Percentiles rank a stretch among this genome's conserved stretches.
Conservation (phyloP, 2,797 vertebrate species). For the Poecilia velifera region DNA sequence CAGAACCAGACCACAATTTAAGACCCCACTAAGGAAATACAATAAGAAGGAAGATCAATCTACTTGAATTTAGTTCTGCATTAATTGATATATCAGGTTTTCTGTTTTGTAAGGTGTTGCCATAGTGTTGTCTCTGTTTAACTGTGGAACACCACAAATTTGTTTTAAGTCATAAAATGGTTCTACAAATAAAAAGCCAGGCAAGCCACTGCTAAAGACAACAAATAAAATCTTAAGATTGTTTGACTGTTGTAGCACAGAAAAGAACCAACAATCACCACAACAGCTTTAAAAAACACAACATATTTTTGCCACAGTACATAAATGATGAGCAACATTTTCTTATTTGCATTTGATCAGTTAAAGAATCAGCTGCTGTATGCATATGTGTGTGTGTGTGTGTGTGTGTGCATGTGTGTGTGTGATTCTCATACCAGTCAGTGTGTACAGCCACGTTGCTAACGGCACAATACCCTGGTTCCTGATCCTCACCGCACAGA, state of each 20-base stretch:
- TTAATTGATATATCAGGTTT: too few relatives aligned
- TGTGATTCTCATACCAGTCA: slow-evolving; percentile 86
- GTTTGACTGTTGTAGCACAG: not conserved
- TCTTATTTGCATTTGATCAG: not conserved
- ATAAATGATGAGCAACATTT: not conserved
- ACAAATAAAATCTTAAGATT: not conserved
- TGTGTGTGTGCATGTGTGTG: not conserved
- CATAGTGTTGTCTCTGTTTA: too few relatives aligned
- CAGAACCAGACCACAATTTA: too few relatives aligned
- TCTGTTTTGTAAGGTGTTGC: too few relatives aligned
- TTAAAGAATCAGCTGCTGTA: not conserved
- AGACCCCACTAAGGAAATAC: too few relatives aligned
- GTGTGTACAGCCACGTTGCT: slow-evolving; percentile 92
- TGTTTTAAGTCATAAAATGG: too few relatives aligned
- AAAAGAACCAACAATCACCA: not conserved
- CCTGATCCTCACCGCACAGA: slow-evolving; percentile 92
- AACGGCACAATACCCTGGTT: slow-evolving; percentile 93
- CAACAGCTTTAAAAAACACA: not conserved
- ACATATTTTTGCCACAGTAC: not conserved
- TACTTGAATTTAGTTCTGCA: too few relatives aligned
- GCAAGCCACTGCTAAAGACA: not conserved
- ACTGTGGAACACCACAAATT: too few relatives aligned
- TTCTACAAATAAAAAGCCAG: too few relatives aligned
- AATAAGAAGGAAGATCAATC: too few relatives aligned
- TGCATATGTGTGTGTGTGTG: not conserved